Conservation (phyloP, 2,888 invertebrate species). For the Prosapia bicincta region DNA sequence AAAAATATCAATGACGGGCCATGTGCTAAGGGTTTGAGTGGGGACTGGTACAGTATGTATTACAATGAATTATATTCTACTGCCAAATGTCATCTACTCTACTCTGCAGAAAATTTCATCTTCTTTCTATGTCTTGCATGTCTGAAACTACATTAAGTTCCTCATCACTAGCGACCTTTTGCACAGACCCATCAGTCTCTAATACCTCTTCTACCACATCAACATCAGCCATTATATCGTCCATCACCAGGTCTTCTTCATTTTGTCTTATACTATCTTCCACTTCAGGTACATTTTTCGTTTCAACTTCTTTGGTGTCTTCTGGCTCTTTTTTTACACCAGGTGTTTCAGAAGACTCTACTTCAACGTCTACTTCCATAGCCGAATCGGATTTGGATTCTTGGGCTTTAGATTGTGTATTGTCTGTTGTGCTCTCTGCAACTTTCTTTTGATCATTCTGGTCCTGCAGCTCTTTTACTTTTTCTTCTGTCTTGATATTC, state of each 20-base stretch:
- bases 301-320: background rate
- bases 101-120: no score
- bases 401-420: background rate
- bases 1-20: no score
- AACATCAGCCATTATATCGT: slow-evolving; percentile 26
- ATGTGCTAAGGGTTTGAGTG: no score
- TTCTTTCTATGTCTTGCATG: background rate
- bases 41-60: no score
- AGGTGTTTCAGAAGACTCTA: no score
- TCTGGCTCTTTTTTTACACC: background rate
- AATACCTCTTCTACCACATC: slow-evolving; percentile 24
- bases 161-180: background rate
- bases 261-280: background rate
- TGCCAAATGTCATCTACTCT: no score
- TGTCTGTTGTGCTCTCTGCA: background rate
- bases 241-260: slow-evolving; percentile 17
- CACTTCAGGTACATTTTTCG: background rate
- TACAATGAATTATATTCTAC: no score
- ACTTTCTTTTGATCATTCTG: background rate
- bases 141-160: background rate
- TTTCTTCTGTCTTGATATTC: background rate
- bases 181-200: background rate
- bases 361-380: slow-evolving; percentile 12
- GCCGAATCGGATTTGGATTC: background rate
- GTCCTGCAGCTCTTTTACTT: background rate